A percentile compares a stretch with the other conserved stretches of the same genome.
phyloP scores from a whole-genome alignment of 2,113 vertebrate species.

The Carassius carassius region DNA sequence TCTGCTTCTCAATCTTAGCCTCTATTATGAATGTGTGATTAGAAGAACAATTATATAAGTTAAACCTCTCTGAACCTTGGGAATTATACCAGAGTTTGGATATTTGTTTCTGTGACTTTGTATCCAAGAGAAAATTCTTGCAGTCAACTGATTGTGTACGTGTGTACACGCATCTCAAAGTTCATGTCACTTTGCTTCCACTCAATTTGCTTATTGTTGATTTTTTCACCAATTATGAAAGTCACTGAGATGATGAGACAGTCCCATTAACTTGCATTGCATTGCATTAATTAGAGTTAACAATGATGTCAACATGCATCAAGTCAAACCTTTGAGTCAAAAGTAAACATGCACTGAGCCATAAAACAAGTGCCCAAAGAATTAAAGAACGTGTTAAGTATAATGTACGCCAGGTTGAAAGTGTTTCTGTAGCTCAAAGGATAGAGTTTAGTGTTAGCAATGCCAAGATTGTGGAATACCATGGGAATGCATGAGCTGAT shows the following conservation, averaged over 20 bases:
- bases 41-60: constrained; percentile 57
- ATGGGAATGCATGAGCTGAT: not conserved
- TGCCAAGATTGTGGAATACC: not conserved
- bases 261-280: constrained; percentile 47
- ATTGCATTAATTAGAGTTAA: constrained; percentile 57
- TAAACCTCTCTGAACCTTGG: constrained; percentile 40
- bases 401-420: not conserved
- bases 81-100: constrained; percentile 37
- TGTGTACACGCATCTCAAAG: not conserved
- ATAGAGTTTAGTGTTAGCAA: not conserved
- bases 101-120: constrained; percentile 33
- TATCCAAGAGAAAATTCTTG: not conserved
- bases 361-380: constrained; percentile 51
- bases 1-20: constrained; percentile 13
- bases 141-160: not conserved
- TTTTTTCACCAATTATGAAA: constrained; percentile 48
- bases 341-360: constrained; percentile 45
- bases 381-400: constrained; percentile 27
- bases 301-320: constrained; percentile 55
- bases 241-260: constrained; percentile 42
- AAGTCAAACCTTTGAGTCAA: constrained; percentile 44
- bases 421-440: not conserved
- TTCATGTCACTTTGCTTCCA: constrained; percentile 10
- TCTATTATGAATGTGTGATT: constrained; percentile 46
- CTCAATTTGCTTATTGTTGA: constrained; percentile 39